Conservation (phyloP, 1,140 invertebrate genomes). For the Mercenaria mercenaria region DNA sequence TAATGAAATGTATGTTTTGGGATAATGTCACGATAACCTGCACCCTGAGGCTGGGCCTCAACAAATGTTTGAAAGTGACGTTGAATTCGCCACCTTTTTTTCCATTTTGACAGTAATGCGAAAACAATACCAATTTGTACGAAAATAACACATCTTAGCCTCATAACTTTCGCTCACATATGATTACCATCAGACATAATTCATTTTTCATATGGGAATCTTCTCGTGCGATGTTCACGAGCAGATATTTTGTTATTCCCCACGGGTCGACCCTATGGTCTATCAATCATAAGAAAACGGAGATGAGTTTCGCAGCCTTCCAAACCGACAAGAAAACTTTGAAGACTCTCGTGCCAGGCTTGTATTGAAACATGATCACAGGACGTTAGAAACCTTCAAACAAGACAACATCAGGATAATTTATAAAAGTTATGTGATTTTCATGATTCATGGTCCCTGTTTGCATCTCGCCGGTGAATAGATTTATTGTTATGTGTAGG, state of each 20-base stretch:
- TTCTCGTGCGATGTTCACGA: constrained; percentile 9
- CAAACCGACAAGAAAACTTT: constrained; percentile 27
- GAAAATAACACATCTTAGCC: constrained; percentile 59
- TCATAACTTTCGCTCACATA: constrained; percentile 50
- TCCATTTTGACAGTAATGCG: constrained; percentile 62
- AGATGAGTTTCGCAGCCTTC: constrained; percentile 47
- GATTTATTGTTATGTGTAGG: background rate
- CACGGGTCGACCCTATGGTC: constrained; percentile 23
- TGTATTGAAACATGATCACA: constrained; percentile 42
- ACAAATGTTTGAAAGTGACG: background rate
- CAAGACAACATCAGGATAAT: background rate
- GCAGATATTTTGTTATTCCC: constrained; percentile 53
- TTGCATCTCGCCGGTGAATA: background rate
- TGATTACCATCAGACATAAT: constrained; percentile 63
- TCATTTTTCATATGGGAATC: constrained; percentile 65
- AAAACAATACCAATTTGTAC: constrained; percentile 67
- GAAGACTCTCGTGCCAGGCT: constrained; percentile 22
- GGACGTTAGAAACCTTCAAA: constrained; percentile 15
- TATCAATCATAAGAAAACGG: constrained; percentile 35
- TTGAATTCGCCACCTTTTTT: constrained; percentile 37
- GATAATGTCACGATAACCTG: no score
- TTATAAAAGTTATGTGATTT: constrained; percentile 29
- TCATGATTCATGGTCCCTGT: background rate
- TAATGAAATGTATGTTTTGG: no score
- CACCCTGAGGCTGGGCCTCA: background rate